Evolutionary conservation across 2,797 vertebrate species (phyloP), one percentile per base, ranked within the genome.

Genomic region (Lepilemur ruficaudatus): DNA sequence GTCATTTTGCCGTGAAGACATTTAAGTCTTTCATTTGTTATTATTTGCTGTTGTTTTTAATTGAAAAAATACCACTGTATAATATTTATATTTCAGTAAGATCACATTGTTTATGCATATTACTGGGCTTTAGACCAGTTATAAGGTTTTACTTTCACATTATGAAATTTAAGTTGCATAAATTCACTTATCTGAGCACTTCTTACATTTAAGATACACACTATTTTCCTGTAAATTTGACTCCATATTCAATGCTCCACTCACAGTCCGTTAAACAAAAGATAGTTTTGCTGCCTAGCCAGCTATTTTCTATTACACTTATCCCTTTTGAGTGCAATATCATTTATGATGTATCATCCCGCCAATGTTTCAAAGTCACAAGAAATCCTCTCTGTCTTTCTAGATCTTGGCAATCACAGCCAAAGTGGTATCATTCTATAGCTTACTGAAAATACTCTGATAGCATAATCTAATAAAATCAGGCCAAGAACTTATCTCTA

Each of bases 151-250:
- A 69, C 41, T 30, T 84, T 73, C 81, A 75, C 30, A 67, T 55
- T 55, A 48, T 72, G 93, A 94, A 92, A 92, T 94, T 46, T 65
- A 72, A 85, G 4, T 38, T 88, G 22, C 15, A 85, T 59, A 85
- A 96, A 82, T 79, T 7, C 11, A 79, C 12, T 65, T 90, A 82
- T 89, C 32, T 63, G 50, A 50, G 11, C 5, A 73, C 32, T 79
- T 81, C 9, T 72, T 69, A 41, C 4, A 87, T 30, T 78, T 12
- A 14, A 94, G 25, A 1, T 46, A 23, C 3, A 61, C 7, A 50
- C 32, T 76, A 57, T 38, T 67, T n/a, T 12, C 50, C 30, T 72
- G 18, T 88, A 81, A 96, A 90, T 93, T 30, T 78, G 55, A 25
- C 5, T 81, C 13, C 35, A 57, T 61, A 63, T 52, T 72, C 11